Base-by-base conservation (phyloP, 2,888 invertebrate genomes). In the Sepiola atlantica region DNA sequence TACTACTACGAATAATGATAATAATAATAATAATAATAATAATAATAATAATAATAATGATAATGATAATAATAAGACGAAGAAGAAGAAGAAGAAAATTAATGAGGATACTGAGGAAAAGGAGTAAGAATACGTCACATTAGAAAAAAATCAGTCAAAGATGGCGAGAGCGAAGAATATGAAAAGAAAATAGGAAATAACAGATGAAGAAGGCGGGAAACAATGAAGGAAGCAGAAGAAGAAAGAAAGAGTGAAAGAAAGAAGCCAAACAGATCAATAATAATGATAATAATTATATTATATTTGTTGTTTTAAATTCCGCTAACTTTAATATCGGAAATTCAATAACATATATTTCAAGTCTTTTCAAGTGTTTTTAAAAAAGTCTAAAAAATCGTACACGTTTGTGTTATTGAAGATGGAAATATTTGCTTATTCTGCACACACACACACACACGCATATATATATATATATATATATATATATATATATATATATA, bases 11-110 rank as follows among this genome's bases (percentile, higher is more conserved):
- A 21, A 77, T 24, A n/a, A 77, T 77, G 28, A 77, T 77, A 77
- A 77, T 77, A 77, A 77, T 77, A 77, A 77, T 77, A 77, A 77
- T 77, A 77, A 77, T 77, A 77, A 61, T 61, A 61, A 45, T 45
- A 45, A 61, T 61, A 6, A 61, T 61, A 24, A 61, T 21, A 24
- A 61, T 61, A 61, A 61, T 21, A 24, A 61, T 61, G 24, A 61
- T 61, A 24, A 61, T 61, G 3, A 61, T 21, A 21, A 61, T 57
- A 24, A 2, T 24, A 45, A 45, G 45, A 45, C 2, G 4, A 45
- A 45, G 45, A 45, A 45, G 8, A 45, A 45, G 2, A 45, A 8
- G 45, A 45, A 45, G 4, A 2, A 45, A 45, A 45, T 45, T 4
- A 45, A 45, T 45, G 45, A 45, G 45, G 45, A 45, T 45, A 45